phyloP scores from a whole-genome alignment of 2,113 vertebrate genomes.

The Caranx ignobilis region DNA sequence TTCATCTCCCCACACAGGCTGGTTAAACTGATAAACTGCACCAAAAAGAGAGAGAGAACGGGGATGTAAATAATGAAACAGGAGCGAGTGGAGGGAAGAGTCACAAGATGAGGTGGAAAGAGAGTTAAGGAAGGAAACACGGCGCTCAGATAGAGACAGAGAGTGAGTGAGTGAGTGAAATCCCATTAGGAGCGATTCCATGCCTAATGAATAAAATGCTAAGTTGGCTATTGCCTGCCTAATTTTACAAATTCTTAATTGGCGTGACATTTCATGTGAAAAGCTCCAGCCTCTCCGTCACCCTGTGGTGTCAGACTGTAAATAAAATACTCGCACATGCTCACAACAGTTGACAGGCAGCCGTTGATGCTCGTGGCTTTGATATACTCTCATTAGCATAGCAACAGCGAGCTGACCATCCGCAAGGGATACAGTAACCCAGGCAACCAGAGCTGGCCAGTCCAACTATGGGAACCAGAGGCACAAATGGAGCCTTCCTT shows the following conservation, averaged over 20 bases:
- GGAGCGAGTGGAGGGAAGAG: slow-evolving; percentile 39
- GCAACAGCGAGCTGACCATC: slow-evolving; percentile 75
- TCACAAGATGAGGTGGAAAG: slow-evolving; percentile 26
- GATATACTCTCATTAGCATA: slow-evolving; percentile 78
- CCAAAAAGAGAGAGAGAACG: slow-evolving; percentile 47
- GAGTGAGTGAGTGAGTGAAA: slow-evolving; percentile 2
- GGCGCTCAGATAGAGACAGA: slow-evolving; percentile 20
- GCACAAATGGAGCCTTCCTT: slow-evolving; percentile 23
- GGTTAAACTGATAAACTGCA: slow-evolving; percentile 76
- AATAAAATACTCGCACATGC: slow-evolving; percentile 34
- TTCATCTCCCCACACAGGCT: slow-evolving; percentile 39
- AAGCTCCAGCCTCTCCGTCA: slow-evolving; percentile 49
- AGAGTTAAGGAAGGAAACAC: neutral
- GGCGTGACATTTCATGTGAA: slow-evolving; percentile 67
- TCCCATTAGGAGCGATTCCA: slow-evolving; percentile 56
- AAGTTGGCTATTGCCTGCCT: slow-evolving; percentile 47
- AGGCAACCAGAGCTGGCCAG: slow-evolving; percentile 71
- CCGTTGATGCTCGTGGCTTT: slow-evolving; percentile 48
- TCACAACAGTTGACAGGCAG: slow-evolving; percentile 18
- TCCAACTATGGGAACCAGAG: slow-evolving; percentile 60
- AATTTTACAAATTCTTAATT: slow-evolving; percentile 71
- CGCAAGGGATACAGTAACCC: slow-evolving; percentile 74
- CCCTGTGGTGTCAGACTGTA: slow-evolving; percentile 43
- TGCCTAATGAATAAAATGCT: slow-evolving; percentile 65
- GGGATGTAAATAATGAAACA: slow-evolving; percentile 67